A percentile compares a stretch with the other conserved stretches of the same genome.
Conservation (phyloP, 2,888 invertebrate species). For the Idaea biselata region DNA sequence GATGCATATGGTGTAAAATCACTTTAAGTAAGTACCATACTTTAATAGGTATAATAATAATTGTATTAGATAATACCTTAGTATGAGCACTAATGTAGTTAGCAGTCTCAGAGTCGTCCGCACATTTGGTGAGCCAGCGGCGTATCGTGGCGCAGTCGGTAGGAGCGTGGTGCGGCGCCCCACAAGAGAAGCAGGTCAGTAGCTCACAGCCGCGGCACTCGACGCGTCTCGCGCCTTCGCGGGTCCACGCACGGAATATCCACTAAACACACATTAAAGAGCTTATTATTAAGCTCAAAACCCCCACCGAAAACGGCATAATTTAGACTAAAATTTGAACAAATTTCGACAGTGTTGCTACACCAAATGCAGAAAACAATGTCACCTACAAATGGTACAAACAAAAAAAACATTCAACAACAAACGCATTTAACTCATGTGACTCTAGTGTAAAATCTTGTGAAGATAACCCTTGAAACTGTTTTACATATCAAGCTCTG, state of each 20-base stretch:
- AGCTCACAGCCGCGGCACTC: conserved; percentile 94
- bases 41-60: background rate
- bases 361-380: too few relatives aligned
- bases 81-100: conserved; percentile 99
- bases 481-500: too few relatives aligned
- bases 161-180: conserved; percentile 98
- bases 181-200: conserved; percentile 96
- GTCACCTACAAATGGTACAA: too few relatives aligned
- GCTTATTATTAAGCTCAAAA: too few relatives aligned
- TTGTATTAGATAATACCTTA: conserved; percentile 78
- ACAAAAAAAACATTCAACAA: too few relatives aligned
- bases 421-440: too few relatives aligned
- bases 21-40: background rate
- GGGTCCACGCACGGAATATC: conserved; percentile 92
- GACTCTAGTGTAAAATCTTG: too few relatives aligned
- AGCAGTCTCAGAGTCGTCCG: conserved; percentile 99
- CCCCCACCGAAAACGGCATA: too few relatives aligned
- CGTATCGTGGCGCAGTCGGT: conserved; percentile 97
- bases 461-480: too few relatives aligned
- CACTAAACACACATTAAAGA: conserved; percentile 60
- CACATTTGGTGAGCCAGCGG: conserved; percentile 99
- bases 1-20: background rate
- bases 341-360: too few relatives aligned
- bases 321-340: too few relatives aligned
- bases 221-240: conserved; percentile 87